Evolutionary conservation across 2,113 vertebrate genomes (phyloP).

Genomic region (Campylomormyrus tamandua): DNA sequence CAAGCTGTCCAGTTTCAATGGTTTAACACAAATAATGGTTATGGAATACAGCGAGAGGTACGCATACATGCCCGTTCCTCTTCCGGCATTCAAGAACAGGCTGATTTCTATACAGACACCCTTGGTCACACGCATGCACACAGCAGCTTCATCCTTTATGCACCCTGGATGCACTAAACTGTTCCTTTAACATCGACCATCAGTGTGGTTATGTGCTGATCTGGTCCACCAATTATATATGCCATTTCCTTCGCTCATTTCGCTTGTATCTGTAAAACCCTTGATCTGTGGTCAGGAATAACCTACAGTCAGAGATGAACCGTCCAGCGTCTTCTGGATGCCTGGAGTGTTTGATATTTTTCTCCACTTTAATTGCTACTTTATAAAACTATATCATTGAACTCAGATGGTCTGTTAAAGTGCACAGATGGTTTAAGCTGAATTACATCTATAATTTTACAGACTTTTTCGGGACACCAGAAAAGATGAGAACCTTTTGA

Average conservation of each 20-base stretch:
- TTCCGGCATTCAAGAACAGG: not conserved
- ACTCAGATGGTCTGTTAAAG: conserved; percentile 49
- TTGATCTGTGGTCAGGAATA: not conserved
- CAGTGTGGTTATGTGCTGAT: not conserved
- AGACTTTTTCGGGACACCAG: conserved; percentile 47
- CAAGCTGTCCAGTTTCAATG: not conserved
- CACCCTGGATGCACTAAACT: not conserved
- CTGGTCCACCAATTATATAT: not conserved
- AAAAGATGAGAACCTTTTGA: conserved; percentile 42
- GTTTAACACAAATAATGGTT: not conserved
- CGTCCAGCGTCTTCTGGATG: conserved; percentile 26
- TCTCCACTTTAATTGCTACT: conserved; percentile 54
- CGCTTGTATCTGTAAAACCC: not conserved
- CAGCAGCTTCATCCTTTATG: not conserved
- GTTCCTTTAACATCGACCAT: not conserved
- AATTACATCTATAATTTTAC: conserved; percentile 58
- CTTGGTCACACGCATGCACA: not conserved
- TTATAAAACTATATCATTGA: conserved; percentile 46
- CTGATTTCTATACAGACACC: not conserved
- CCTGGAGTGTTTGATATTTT: conserved; percentile 55
- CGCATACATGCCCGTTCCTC: not conserved
- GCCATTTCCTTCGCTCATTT: not conserved
- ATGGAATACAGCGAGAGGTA: not conserved
- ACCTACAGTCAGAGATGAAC: not conserved
- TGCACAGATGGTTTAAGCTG: conserved; percentile 30